phyloP scores from a whole-genome alignment of 2,797 vertebrate species.

The Margarornis squamiger region DNA sequence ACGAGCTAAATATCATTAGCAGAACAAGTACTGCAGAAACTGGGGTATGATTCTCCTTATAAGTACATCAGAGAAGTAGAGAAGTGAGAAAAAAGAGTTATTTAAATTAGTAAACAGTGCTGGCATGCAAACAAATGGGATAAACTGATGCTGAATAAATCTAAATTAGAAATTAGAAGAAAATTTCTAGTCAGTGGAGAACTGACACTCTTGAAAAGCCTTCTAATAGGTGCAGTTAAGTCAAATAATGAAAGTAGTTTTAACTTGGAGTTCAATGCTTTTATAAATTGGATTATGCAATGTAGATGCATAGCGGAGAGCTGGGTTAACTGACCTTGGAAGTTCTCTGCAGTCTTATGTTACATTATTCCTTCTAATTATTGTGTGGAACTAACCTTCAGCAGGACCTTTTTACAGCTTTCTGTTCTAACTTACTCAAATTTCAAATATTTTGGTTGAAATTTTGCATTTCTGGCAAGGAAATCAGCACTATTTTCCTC shows the following conservation, averaged over 20 bases:
- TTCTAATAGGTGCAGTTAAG: conserved; percentile 33
- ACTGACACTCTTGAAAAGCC: neutral
- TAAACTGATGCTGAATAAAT: neutral
- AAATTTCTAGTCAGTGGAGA: neutral
- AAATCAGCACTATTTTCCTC: neutral
- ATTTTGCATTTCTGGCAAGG: neutral
- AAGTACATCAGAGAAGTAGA: neutral
- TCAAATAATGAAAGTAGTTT: conserved; percentile 42
- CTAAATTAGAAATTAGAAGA: conserved; percentile 18
- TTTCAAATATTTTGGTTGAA: conserved; percentile 9
- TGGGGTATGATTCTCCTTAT: neutral
- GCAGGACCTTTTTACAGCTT: conserved; percentile 1
- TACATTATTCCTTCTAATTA: conserved; percentile 40
- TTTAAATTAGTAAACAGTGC: conserved; percentile 9
- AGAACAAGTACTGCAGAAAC: neutral
- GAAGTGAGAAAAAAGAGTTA: neutral
- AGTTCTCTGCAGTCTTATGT: conserved; percentile 2
- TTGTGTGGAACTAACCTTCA: neutral
- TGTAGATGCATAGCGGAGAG: neutral
- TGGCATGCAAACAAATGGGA: neutral
- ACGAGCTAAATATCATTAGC: neutral
- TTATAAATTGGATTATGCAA: conserved; percentile 38
- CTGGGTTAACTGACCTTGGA: conserved; percentile 43
- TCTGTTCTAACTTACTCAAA: neutral
- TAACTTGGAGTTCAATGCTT: conserved; percentile 17